A percentile compares a stretch with the other conserved stretches of the same genome.
Evolutionary conservation across 2,797 vertebrate genomes (phyloP).

Genomic region (Eulemur rubriventer): DNA sequence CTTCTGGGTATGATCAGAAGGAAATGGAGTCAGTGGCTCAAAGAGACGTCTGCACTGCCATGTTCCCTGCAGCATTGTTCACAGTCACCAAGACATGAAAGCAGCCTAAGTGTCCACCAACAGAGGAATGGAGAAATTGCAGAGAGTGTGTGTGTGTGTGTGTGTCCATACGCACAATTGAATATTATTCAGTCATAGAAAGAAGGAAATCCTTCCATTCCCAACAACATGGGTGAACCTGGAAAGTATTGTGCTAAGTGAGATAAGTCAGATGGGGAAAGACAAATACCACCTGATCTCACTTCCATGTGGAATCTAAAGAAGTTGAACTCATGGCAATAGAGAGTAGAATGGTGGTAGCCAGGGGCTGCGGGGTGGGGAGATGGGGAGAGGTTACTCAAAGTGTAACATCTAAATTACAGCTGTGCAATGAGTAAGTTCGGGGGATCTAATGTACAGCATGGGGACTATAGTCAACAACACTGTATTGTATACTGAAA

Average conservation of each 20-base stretch:
- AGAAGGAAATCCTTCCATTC: neutral
- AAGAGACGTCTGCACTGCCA: neutral
- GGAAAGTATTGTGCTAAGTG: neutral
- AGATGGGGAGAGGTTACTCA: neutral
- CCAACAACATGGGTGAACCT: neutral
- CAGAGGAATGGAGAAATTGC: neutral
- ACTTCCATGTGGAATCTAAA: neutral
- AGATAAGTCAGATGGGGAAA: neutral
- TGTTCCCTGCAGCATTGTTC: neutral
- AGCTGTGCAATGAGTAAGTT: no score
- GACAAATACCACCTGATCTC: neutral
- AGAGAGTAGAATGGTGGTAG: neutral
- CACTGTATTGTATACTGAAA: neutral
- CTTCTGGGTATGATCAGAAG: neutral
- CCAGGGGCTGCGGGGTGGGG: fast-evolving
- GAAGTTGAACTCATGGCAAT: neutral
- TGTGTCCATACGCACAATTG: neutral
- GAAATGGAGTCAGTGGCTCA: neutral
- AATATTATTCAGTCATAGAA: neutral
- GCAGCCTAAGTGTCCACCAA: neutral
- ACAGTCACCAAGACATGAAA: neutral
- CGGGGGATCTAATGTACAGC: neutral
- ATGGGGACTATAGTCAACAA: neutral
- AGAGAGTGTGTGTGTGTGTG: fast-evolving
- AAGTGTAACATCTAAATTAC: neutral